Base-by-base conservation (phyloP, 2,888 invertebrate genomes). In the Thumatha senex region DNA sequence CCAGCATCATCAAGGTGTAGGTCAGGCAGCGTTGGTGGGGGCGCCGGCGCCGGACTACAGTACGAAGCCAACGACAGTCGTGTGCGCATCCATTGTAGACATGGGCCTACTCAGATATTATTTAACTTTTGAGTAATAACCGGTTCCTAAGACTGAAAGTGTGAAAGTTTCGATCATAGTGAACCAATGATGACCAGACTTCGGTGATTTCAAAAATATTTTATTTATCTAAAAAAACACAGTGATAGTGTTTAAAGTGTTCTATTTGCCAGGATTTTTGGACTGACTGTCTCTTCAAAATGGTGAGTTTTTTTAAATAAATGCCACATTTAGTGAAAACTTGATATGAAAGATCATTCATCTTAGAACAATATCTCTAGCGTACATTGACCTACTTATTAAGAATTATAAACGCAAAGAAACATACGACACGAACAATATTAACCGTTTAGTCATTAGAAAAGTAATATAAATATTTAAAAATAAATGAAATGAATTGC, bases 171-270 rank as follows among this genome's bases (percentile, higher is more conserved):
- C 71, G 67, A 72, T 75, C 74, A 70, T 74, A 74, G 81, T 84
- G 82, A 78, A 64, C 71, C 61, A 82, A 87, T 70, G 66, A 89
- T 90, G 89, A 80, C 69, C 70, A 73, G 70, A 65, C 68, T 76
- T 73, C 70, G 57, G 83, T 88, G 83, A 80, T 74, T 69, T 56
- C 49, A 40, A 60, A 49, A 56, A 56, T 58, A 42, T 60, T 60
- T 31, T 10, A 10, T 64, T 61, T 64, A 53, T 62, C 72, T 8
- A 30, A 36, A 49, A 42, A 53, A 55, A 53, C 57, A 51, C 31
- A 64, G 86, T 87, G 87, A 77, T 70, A 82, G 89, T 89, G 89
- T 63, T 67, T 56, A 56, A 78, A 86, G 89, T 86, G 85, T 65
- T 74, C 66, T 74, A 61, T 73, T 73, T 70, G 58, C 72, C 68